A percentile compares a stretch with the other conserved stretches of the same genome.
Conservation (phyloP, 1,140 invertebrate species). For the Kradibia gibbosae region DNA sequence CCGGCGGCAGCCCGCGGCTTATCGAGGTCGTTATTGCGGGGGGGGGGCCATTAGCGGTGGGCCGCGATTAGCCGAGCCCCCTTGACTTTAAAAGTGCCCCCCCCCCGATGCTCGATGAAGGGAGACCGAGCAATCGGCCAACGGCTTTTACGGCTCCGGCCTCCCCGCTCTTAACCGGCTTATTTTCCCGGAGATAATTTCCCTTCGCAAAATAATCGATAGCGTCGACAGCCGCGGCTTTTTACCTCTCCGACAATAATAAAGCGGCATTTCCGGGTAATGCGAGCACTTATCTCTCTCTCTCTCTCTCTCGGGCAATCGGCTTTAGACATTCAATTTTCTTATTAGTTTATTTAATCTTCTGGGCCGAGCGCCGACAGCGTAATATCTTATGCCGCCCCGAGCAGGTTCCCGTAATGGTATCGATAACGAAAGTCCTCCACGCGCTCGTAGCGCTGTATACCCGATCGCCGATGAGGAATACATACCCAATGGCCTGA, state of each 20-base stretch:
- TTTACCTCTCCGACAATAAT: neutral
- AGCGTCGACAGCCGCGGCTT: neutral
- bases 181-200: neutral
- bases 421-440: slow-evolving; percentile 2
- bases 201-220: neutral
- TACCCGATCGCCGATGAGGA: slow-evolving; percentile 7
- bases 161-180: no score
- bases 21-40: neutral
- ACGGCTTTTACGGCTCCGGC: neutral
- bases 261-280: neutral
- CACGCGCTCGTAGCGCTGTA: neutral
- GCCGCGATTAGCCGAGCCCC: no score
- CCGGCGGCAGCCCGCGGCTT: no score
- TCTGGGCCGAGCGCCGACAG: neutral
- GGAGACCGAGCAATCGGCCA: no score
- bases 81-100: no score
- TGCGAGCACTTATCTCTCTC: neutral
- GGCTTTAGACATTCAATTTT: slow-evolving; percentile 1
- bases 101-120: neutral
- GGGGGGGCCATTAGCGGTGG: neutral
- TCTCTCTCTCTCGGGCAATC: neutral
- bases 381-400: neutral
- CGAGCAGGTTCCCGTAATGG: slow-evolving; percentile 5
- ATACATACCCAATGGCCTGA: neutral
- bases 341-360: slow-evolving; percentile 22